phyloP scores from a whole-genome alignment of 2,113 vertebrate genomes.

The Lepisosteus osseus region DNA sequence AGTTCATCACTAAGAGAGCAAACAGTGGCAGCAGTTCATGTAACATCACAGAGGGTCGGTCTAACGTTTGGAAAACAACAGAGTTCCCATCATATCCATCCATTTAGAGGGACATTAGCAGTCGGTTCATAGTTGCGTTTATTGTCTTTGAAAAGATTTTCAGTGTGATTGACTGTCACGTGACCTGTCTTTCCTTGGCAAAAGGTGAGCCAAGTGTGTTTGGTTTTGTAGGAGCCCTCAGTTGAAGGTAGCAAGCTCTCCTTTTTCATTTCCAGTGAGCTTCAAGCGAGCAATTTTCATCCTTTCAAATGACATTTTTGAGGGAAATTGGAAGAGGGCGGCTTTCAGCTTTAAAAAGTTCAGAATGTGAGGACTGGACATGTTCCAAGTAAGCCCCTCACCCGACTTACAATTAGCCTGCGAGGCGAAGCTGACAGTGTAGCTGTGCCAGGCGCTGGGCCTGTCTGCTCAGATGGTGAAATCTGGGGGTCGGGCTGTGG shows the following conservation, averaged over 20 bases:
- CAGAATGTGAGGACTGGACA: constrained; percentile 62
- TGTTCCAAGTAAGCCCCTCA: constrained; percentile 65
- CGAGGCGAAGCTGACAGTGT: constrained; percentile 53
- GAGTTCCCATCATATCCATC: not conserved
- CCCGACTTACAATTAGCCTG: constrained; percentile 55
- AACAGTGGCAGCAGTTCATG: constrained; percentile 48
- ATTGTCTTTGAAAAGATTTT: not conserved
- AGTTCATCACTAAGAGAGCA: constrained; percentile 58
- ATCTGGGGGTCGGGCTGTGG: not conserved
- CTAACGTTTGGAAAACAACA: not conserved
- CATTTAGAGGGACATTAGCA: too few species aligned
- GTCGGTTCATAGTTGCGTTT: too few species aligned
- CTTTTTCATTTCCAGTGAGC: not conserved
- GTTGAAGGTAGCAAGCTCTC: not conserved
- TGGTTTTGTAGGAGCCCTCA: too few species aligned
- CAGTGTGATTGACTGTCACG: not conserved
- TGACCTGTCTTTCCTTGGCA: too few species aligned
- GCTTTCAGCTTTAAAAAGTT: constrained; percentile 80
- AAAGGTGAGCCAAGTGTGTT: too few species aligned
- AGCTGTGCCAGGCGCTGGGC: constrained; percentile 38
- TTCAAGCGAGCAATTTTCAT: constrained; percentile 28
- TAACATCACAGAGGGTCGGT: constrained; percentile 9
- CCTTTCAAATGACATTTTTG: constrained; percentile 61
- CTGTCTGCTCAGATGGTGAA: constrained; percentile 49
- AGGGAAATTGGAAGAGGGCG: constrained; percentile 72